Base-by-base conservation (phyloP, 2,888 invertebrate genomes). In the Hypolimnas misippus region DNA sequence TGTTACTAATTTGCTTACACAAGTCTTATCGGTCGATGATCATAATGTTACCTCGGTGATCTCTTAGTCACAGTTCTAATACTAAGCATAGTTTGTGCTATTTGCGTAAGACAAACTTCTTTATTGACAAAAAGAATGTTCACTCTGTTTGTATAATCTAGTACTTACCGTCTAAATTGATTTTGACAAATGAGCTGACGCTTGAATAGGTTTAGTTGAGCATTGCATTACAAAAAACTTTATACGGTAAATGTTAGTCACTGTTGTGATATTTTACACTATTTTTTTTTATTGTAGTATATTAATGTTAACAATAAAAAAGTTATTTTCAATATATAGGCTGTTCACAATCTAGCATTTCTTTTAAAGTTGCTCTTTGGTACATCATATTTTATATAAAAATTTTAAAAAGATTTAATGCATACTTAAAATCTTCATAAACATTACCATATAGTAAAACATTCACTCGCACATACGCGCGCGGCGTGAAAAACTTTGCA, bases 1-100 rank as follows among this genome's bases (percentile, higher is more conserved):
- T 29, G 21, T 19, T 49, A 29, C 29, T 49, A 49, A 29, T 49
- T n/a, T 49, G 49, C 21, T 49, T 49, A 7, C 25, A 8, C 14
- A 25, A 25, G 19, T 49, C 25, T 29, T 49, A 49, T 49, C 29
- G 29, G 29, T 49, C 49, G 49, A 49, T 49, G 49, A 49, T 49
- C 49, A 8, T 29, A 49, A 29, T 19, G 49, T 25, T 49, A n/a
- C 14, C 14, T 25, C 46, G 8, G 29, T 29, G 29, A 14, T 49
- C 8, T 29, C 49, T 49, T 49, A 29, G 49, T 49, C 14, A 46
- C 21, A 25, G n/a, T n/a, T 25, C 46, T 16, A n/a, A 29, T 29
- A 49, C 29, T n/a, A 5, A 46, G 25, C 10, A 12, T 3, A 29
- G 29, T 8, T 4, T 40, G 14, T 40, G n/a, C n/a, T 40, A 25